Evolutionary conservation across 2,797 vertebrate genomes (phyloP).

Genomic region (Acestrorhynchus altus): DNA sequence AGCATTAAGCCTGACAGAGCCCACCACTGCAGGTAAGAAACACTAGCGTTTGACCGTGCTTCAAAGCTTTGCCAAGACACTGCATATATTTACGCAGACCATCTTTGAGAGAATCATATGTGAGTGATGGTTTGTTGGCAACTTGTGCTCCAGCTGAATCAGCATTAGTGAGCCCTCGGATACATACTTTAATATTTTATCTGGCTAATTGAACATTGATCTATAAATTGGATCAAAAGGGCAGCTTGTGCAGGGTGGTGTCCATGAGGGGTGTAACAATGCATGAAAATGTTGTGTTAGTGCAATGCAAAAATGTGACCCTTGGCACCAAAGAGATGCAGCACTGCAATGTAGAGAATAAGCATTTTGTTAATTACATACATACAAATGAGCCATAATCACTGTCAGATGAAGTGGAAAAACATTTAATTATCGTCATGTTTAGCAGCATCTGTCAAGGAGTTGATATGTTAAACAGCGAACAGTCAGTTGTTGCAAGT

Average conservation of each 20-base stretch:
- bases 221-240: neutral
- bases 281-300: no score
- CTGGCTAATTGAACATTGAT: neutral
- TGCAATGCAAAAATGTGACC: no score
- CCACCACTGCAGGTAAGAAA: conserved; percentile 95
- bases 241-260: neutral
- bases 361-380: no score
- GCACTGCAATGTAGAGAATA: no score
- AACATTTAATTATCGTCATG: no score
- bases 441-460: no score
- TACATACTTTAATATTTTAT: neutral
- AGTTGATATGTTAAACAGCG: no score
- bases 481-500: no score
- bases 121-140: neutral
- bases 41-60: neutral
- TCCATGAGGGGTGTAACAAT: no score
- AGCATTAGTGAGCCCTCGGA: neutral
- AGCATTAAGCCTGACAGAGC: conserved; percentile 98
- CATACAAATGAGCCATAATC: no score
- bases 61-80: neutral
- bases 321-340: no score
- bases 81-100: neutral
- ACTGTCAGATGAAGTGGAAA: no score
- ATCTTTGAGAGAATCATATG: neutral
- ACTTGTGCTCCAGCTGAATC: neutral